These are phyloP conservation scores for Ceratitis capitata DNA, from an alignment of 1,140 invertebrate species.

Conservation along the genomic window DNA sequence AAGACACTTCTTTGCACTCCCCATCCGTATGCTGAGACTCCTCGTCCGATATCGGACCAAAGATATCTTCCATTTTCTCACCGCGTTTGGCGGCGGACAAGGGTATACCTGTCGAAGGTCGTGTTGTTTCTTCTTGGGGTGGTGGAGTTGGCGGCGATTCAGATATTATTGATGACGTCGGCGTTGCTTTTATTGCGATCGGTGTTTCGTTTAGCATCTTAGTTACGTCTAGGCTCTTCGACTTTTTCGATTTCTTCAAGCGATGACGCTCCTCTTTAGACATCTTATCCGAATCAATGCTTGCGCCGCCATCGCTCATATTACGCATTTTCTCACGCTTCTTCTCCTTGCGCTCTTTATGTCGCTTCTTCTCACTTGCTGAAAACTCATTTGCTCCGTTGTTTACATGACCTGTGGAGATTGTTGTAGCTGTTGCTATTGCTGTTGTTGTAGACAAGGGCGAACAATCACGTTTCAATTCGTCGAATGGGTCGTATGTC, in stretches of 20 bases:
- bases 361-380: slow-evolving; percentile 70
- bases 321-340: slow-evolving; percentile 74
- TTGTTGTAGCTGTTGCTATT: no score
- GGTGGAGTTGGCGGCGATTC: slow-evolving; percentile 26
- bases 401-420: not conserved
- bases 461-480: slow-evolving; percentile 44
- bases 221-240: slow-evolving; percentile 55
- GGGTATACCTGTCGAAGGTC: not conserved
- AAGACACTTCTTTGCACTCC: slow-evolving; percentile 45
- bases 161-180: not conserved
- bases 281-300: slow-evolving; percentile 70
- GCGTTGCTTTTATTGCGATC: not conserved
- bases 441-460: not conserved
- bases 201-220: slow-evolving; percentile 31
- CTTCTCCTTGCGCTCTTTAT: slow-evolving; percentile 73
- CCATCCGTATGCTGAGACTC: slow-evolving; percentile 60
- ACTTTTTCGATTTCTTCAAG: slow-evolving; percentile 70
- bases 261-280: slow-evolving; percentile 65
- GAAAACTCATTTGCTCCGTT: not conserved
- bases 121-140: not conserved
- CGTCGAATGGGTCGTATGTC: slow-evolving; percentile 45
- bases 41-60: slow-evolving; percentile 85
- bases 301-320: slow-evolving; percentile 52
- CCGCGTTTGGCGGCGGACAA: slow-evolving; percentile 64
- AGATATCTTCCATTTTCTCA: slow-evolving; percentile 87